phyloP scores from a whole-genome alignment of 2,888 invertebrate species.

The Aporophyla nigra region DNA sequence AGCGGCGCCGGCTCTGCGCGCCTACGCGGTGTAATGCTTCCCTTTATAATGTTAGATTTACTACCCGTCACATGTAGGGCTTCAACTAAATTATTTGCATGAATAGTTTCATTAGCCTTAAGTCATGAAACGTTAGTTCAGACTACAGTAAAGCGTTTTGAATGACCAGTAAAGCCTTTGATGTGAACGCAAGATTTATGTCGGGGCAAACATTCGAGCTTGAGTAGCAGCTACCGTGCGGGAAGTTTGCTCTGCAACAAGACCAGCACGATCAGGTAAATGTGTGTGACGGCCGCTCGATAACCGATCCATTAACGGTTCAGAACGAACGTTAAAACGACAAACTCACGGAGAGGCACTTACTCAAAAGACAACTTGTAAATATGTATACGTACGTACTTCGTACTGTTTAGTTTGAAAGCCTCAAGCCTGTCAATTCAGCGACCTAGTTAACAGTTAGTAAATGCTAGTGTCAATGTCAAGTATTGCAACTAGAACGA shows the following conservation, averaged over 20 bases:
- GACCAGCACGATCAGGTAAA: conserved; percentile 40
- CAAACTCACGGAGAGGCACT: conserved; percentile 11
- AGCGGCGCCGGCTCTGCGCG: conserved; percentile 39
- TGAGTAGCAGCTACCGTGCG: conserved; percentile 40
- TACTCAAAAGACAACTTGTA: conserved; percentile 29
- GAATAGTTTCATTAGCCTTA: conserved; percentile 41
- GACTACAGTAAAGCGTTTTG: conserved; percentile 32
- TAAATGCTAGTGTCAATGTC: conserved; percentile 7
- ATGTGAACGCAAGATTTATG: conserved; percentile 46
- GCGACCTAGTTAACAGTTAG: background rate
- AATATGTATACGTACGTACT: conserved; percentile 3
- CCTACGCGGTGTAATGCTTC: conserved; percentile 61
- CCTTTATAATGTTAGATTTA: conserved; percentile 63
- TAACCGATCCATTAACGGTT: conserved; percentile 43
- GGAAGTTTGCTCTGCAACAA: conserved; percentile 31
- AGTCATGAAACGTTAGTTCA: conserved; percentile 21
- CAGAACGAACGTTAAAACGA: conserved; percentile 19
- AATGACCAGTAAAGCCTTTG: conserved; percentile 36
- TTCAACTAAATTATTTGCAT: conserved; percentile 56
- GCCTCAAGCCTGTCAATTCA: conserved; percentile 35
- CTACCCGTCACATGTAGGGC: conserved; percentile 51
- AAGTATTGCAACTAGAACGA: conserved; percentile 4
- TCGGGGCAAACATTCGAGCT: conserved; percentile 28
- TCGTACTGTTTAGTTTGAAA: conserved; percentile 23
- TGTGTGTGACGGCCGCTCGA: conserved; percentile 43